Conservation (phyloP, 1,140 invertebrate species). For the Zaprionus vittiger region DNA sequence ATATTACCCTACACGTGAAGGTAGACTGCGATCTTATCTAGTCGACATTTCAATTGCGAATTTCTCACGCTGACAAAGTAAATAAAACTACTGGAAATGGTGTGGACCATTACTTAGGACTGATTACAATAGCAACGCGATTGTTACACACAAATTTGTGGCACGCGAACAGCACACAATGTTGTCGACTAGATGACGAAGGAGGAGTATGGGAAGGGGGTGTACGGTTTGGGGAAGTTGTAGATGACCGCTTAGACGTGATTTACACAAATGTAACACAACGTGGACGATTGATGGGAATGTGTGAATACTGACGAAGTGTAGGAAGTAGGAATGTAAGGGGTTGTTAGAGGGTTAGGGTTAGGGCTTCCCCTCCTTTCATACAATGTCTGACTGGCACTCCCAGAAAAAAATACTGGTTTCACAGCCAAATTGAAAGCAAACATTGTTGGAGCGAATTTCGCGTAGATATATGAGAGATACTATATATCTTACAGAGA, state of each 20-base stretch:
- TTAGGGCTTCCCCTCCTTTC: not conserved
- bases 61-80: slow-evolving; percentile 26
- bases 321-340: not conserved
- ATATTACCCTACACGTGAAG: not conserved
- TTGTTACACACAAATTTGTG: slow-evolving; percentile 38
- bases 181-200: slow-evolving; percentile 11
- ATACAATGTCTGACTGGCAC: not conserved
- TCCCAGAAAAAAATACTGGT: not conserved
- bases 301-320: slow-evolving; percentile 21
- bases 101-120: slow-evolving; percentile 30
- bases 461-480: not conserved
- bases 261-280: slow-evolving; percentile 62
- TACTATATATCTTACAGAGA: not conserved
- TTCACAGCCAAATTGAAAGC: not conserved
- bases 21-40: not conserved
- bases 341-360: not conserved
- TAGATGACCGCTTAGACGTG: slow-evolving; percentile 54
- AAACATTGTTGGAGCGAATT: not conserved
- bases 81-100: slow-evolving; percentile 27
- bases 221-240: slow-evolving; percentile 9
- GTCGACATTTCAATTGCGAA: slow-evolving; percentile 32
- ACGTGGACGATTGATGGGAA: slow-evolving; percentile 52
- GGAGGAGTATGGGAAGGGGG: not conserved
- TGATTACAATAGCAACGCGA: slow-evolving; percentile 29
- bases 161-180: slow-evolving; percentile 51